Evolutionary conservation across 2,797 vertebrate species (phyloP).

Genomic region (Myotis daubentonii): DNA sequence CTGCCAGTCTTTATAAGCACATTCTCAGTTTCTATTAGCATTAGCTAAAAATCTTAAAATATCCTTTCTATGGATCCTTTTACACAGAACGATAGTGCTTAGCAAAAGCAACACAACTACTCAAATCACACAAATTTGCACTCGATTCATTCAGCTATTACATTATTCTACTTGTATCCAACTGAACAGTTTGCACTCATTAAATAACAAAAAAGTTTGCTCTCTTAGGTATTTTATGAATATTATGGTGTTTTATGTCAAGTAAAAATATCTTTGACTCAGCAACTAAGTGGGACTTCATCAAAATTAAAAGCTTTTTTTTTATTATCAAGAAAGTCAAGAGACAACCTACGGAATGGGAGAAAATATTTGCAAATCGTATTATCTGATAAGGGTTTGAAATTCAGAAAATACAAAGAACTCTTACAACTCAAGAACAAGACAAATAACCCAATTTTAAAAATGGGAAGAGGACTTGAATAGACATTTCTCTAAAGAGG

Average conservation of each 20-base stretch:
- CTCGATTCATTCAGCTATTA: neutral
- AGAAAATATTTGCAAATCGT: slow-evolving; percentile 13
- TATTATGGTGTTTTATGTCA: neutral
- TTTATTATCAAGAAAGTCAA: slow-evolving; percentile 2
- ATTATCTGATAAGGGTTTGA: neutral
- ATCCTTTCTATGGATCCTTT: neutral
- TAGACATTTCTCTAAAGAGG: neutral
- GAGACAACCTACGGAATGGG: neutral
- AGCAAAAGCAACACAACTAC: slow-evolving; percentile 37
- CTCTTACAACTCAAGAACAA: neutral
- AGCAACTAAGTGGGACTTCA: neutral
- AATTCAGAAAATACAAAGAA: slow-evolving; percentile 3
- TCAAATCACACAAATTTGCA: neutral
- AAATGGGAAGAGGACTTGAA: neutral
- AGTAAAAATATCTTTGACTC: neutral
- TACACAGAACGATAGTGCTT: slow-evolving; percentile 11
- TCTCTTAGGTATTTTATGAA: slow-evolving; percentile 6
- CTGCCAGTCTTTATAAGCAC: neutral
- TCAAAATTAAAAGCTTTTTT: slow-evolving; percentile 5
- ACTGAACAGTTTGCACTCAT: neutral
- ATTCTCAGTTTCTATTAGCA: neutral
- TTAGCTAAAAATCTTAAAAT: slow-evolving; percentile 39
- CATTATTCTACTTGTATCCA: neutral
- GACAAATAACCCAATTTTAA: neutral
- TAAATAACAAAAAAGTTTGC: neutral